Evolutionary conservation across 2,888 invertebrate genomes (phyloP).

Genomic region (Cataglyphis albicans): DNA sequence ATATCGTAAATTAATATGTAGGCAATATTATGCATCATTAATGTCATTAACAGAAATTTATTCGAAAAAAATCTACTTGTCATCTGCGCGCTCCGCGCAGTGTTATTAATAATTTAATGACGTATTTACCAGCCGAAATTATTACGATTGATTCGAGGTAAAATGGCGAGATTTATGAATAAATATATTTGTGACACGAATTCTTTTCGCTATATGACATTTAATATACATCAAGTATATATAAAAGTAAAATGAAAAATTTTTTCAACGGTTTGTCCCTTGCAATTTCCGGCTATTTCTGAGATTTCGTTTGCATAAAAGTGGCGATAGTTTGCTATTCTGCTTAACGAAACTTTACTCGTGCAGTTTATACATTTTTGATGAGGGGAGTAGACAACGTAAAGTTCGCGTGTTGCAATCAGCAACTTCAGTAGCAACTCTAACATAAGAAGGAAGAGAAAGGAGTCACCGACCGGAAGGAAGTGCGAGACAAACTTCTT

Average conservation of each 20-base stretch:
- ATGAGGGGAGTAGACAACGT: constrained; percentile 21
- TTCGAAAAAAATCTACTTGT: background rate
- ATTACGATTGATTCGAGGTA: constrained; percentile 1
- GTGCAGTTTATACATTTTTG: constrained; percentile 42
- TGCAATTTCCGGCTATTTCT: background rate
- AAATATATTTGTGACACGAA: background rate
- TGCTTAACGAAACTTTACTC: constrained; percentile 34
- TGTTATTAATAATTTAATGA: background rate
- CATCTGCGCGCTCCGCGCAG: background rate
- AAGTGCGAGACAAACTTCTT: constrained; percentile 5
- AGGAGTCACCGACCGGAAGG: background rate
- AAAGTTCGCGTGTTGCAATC: constrained; percentile 36
- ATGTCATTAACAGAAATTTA: background rate
- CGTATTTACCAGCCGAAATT: background rate
- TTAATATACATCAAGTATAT: background rate
- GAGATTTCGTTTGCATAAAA: constrained; percentile 5
- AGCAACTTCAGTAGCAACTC: background rate
- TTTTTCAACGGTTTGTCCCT: background rate
- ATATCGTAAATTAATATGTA: background rate
- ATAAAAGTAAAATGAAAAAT: background rate
- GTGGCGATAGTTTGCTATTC: constrained; percentile 2
- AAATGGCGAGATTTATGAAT: constrained; percentile 9
- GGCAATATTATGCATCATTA: background rate
- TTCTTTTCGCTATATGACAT: background rate
- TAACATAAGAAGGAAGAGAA: background rate